Evolutionary conservation across 2,797 vertebrate genomes (phyloP).

Genomic region (Enteromius paludinosus): DNA sequence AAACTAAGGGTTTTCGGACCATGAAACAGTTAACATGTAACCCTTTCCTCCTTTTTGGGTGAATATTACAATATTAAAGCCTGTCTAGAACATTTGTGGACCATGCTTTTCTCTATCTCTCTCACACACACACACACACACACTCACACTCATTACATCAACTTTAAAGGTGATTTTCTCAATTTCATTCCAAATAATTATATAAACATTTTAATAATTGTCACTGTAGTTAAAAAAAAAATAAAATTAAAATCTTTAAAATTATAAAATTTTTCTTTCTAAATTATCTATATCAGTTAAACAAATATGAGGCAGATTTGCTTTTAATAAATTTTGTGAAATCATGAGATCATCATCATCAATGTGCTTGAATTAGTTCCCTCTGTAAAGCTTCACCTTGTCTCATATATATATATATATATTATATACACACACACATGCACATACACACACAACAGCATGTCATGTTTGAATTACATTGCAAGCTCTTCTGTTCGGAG

Average conservation of each 20-base stretch:
- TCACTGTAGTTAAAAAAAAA: background rate
- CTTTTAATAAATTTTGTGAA: background rate
- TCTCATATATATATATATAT: too few relatives aligned
- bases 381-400: conserved; percentile 3
- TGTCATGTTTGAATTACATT: background rate
- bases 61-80: background rate
- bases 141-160: too few relatives aligned
- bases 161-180: too few relatives aligned
- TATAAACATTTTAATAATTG: background rate
- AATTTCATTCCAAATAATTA: too few relatives aligned
- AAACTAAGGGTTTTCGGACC: background rate
- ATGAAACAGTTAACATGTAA: background rate
- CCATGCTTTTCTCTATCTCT: background rate
- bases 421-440: too few relatives aligned
- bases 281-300: too few relatives aligned
- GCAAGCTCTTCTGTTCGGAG: background rate
- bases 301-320: background rate
- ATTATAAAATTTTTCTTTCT: too few relatives aligned
- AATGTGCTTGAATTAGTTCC: background rate
- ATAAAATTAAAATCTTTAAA: too few relatives aligned
- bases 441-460: too few relatives aligned
- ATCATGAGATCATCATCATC: background rate
- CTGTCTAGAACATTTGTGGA: background rate
- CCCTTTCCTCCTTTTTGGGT: background rate
- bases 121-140: background rate